Conservation (phyloP, 2,113 vertebrate species). For the Pachycephala philippinensis region DNA sequence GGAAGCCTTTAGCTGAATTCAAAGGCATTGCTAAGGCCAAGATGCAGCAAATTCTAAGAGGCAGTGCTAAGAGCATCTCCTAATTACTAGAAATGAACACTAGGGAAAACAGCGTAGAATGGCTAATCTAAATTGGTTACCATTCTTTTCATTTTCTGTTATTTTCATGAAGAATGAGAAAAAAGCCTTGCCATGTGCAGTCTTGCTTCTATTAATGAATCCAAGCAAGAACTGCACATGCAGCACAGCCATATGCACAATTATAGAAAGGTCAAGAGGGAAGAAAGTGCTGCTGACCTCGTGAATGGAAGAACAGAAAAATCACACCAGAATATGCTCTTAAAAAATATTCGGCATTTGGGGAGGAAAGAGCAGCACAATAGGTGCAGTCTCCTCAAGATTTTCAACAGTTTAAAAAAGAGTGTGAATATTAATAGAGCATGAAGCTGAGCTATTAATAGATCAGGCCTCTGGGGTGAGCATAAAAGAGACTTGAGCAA, state of each 20-base stretch:
- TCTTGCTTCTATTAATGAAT: not conserved
- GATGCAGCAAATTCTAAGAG: not conserved
- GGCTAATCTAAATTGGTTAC: not conserved
- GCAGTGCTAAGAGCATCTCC: not conserved
- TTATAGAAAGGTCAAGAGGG: not conserved
- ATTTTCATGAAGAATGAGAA: not conserved
- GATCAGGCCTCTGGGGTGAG: conserved; percentile 15
- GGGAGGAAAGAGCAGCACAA: not conserved
- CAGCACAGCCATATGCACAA: not conserved
- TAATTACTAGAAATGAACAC: not conserved
- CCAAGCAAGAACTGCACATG: not conserved
- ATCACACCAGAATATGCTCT: not conserved
- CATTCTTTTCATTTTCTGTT: not conserved
- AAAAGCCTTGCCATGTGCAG: not conserved
- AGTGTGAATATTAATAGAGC: conserved; percentile 54
- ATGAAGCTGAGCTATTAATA: conserved; percentile 56
- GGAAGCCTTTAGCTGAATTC: not conserved
- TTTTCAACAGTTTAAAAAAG: conserved; percentile 15
- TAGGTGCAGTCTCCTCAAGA: not conserved
- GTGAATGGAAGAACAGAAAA: not conserved
- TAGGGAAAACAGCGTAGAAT: not conserved
- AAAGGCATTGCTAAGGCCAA: not conserved
- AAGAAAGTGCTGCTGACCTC: not conserved
- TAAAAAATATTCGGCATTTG: not conserved
- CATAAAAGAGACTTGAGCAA: conserved; percentile 9